Base-by-base conservation (phyloP, 2,888 invertebrate species). In the Oligia fasciuncula region DNA sequence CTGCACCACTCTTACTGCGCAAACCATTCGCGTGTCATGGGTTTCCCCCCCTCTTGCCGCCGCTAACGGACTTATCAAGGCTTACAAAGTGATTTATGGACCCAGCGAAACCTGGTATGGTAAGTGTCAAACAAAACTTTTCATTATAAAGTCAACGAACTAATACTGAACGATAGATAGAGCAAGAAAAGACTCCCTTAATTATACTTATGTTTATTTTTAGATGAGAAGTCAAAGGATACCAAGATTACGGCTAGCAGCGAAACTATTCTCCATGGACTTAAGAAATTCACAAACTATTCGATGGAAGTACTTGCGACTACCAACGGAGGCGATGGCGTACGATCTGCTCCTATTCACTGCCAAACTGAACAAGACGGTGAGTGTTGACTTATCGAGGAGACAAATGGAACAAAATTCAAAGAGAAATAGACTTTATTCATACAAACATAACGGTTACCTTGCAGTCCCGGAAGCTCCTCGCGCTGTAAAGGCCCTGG, bases 321-420 rank as follows among this genome's bases (percentile, higher is more conserved):
- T 91, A 99, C 99, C 13, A 98, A 99, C 78, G 99, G 99, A 86
- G 99, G 99, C 19, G 99, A 99, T 94, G 99, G 99, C 84, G 99
- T 99, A 69, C 98, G 99, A 88, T 98, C 98, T 88, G 97, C 97
- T 35, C 98, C 98, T 13, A 98, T 99, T 89, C 99, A 99, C 94
- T 99, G 99, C 94, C 98, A 98, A 96, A 99, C 99, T 73, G 99
- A 99, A 97, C 99, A 99, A 96, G 99, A 99, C 95, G 98, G 99
- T 99, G 95, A 95, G 93, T 86, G 9, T 63, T 70, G 0, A 57
- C n/a, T n/a, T n/a, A n/a, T 43, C 1, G 46, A 57, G 4, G 6
- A 49, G 17, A 6, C 14, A 29, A 43, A 62, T 19, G 0, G 17
- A 23, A 19, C 13, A 14, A 51, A 35, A 2, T 54, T n/a, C 8